Conservation (phyloP, 2,888 invertebrate genomes). For the Hyppa rectilinea region DNA sequence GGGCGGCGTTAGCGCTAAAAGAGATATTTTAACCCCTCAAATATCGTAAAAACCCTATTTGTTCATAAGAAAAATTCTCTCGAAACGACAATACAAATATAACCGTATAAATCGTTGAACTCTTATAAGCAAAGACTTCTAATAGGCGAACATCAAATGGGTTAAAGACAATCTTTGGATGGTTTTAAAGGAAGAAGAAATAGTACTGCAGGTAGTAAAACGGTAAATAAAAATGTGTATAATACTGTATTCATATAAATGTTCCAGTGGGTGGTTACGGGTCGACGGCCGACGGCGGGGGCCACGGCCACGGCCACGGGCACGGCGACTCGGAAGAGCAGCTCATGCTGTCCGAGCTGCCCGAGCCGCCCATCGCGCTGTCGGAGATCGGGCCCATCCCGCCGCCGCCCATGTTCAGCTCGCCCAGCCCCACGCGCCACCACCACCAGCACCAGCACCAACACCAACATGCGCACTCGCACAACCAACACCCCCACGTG, state of each 20-base stretch:
- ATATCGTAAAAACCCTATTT: too few species aligned
- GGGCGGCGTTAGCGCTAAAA: too few species aligned
- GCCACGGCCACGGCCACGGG: slow-evolving; percentile 64
- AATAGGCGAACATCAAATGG: too few species aligned
- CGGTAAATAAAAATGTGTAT: not conserved
- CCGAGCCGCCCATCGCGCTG: slow-evolving; percentile 97
- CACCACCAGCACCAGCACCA: slow-evolving; percentile 77
- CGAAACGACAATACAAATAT: too few species aligned
- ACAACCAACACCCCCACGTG: slow-evolving; percentile 76
- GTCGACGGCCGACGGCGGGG: slow-evolving; percentile 75
- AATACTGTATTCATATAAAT: slow-evolving; percentile 12
- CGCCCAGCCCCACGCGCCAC: slow-evolving; percentile 93
- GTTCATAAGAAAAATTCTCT: too few species aligned
- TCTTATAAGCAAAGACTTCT: too few species aligned
- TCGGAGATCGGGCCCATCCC: slow-evolving; percentile 98
- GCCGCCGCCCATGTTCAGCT: slow-evolving; percentile 98
- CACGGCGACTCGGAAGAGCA: slow-evolving; percentile 82
- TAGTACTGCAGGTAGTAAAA: too few species aligned
- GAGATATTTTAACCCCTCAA: too few species aligned
- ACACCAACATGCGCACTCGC: slow-evolving; percentile 70
- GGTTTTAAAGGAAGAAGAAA: too few species aligned
- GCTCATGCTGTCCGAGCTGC: slow-evolving; percentile 95
- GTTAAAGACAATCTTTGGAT: too few species aligned
- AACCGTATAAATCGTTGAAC: too few species aligned
- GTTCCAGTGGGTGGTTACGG: slow-evolving; percentile 91